A percentile compares a stretch with the other conserved stretches of the same genome.
phyloP scores from a whole-genome alignment of 2,113 vertebrate genomes.

The Bufo gargarizans region DNA sequence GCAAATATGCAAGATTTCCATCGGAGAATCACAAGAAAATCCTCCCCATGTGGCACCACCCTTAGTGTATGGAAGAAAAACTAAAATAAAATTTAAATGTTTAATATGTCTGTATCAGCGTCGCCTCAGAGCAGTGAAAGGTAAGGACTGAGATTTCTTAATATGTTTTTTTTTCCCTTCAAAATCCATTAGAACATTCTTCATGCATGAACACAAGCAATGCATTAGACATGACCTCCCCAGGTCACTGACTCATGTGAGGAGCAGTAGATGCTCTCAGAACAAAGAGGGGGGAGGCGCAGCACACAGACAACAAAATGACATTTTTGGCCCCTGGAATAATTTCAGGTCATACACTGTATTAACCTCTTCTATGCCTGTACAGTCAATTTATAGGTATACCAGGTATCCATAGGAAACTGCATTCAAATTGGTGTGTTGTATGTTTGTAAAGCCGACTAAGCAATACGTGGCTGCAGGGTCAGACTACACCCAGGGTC shows the following conservation, averaged over 20 bases:
- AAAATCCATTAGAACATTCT: not conserved
- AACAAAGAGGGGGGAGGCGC: not conserved
- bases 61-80: too few species aligned
- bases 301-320: not conserved
- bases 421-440: too few species aligned
- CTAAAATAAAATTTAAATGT: too few species aligned
- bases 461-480: too few species aligned
- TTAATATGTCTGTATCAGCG: not conserved
- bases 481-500: too few species aligned
- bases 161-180: not conserved
- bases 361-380: not conserved
- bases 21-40: too few species aligned
- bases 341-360: not conserved
- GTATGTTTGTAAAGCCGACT: too few species aligned
- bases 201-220: not conserved
- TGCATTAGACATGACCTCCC: not conserved
- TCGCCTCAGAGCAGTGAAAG: not conserved
- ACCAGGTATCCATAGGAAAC: not conserved
- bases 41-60: too few species aligned
- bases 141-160: not conserved
- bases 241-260: constrained; percentile 27
- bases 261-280: constrained; percentile 26
- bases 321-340: not conserved
- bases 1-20: too few species aligned
- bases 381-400: not conserved